Evolutionary conservation across 2,888 invertebrate species (phyloP).

Genomic region (Acheta domesticus): DNA sequence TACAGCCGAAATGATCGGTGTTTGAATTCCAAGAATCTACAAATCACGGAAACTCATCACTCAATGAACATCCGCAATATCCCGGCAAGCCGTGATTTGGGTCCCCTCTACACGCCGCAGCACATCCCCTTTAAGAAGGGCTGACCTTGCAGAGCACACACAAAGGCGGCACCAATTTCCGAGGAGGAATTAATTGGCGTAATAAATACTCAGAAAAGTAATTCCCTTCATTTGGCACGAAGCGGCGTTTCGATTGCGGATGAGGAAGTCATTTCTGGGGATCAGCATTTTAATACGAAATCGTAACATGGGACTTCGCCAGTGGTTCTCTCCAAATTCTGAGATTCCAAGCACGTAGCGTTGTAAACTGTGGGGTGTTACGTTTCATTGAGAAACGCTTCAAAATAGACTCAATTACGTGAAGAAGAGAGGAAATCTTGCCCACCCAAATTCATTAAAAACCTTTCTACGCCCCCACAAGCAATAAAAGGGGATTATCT

Average conservation of each 20-base stretch:
- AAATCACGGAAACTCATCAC: too few relatives aligned
- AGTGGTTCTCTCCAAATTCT: background rate
- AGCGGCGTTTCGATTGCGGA: background rate
- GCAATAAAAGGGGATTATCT: too few relatives aligned
- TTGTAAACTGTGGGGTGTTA: background rate
- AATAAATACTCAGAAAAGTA: background rate
- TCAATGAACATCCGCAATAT: too few relatives aligned
- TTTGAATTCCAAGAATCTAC: too few relatives aligned
- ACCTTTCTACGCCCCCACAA: background rate
- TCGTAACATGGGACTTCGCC: background rate
- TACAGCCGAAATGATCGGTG: too few relatives aligned
- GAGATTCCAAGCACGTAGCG: background rate
- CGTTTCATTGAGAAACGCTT: background rate
- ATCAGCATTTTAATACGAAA: slow-evolving; percentile 7
- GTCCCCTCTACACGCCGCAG: too few relatives aligned
- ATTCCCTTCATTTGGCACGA: background rate
- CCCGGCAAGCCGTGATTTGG: too few relatives aligned
- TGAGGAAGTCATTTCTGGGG: background rate
- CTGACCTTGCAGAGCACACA: background rate
- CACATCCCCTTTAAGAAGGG: background rate
- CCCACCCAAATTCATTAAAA: background rate
- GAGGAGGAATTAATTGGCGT: background rate
- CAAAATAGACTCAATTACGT: background rate
- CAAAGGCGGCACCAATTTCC: background rate
- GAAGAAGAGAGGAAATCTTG: background rate